These are phyloP conservation scores for Argyra leucocephala DNA, from an alignment of 2,888 invertebrate genomes.

Conservation along the genomic window DNA sequence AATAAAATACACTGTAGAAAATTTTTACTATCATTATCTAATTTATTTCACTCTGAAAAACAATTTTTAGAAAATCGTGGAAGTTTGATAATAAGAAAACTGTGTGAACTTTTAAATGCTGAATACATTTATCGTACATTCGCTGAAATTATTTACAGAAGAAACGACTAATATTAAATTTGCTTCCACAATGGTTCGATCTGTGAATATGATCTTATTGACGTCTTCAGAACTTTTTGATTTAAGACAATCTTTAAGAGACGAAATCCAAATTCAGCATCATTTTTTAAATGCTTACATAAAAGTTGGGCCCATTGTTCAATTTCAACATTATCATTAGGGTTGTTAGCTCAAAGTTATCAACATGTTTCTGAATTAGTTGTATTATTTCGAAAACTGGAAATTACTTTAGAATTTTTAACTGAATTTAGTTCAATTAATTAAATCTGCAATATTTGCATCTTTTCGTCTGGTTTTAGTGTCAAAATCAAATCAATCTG, in stretches of 20 bases:
- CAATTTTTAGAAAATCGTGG: constrained; percentile 82
- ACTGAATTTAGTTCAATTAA: constrained; percentile 90
- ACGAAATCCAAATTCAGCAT: constrained; percentile 69
- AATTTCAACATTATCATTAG: constrained; percentile 87
- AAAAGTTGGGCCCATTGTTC: constrained; percentile 95
- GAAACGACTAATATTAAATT: constrained; percentile 72
- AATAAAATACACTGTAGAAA: constrained; percentile 62
- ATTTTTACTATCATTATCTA: constrained; percentile 76
- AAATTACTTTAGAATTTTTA: constrained; percentile 92
- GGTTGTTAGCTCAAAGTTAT: constrained; percentile 92
- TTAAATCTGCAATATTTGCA: constrained; percentile 98
- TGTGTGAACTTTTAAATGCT: constrained; percentile 85
- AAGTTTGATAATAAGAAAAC: constrained; percentile 88
- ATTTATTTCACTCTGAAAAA: constrained; percentile 76
- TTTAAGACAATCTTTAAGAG: constrained; percentile 68
- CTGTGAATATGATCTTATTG: constrained; percentile 82
- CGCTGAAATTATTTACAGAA: constrained; percentile 62
- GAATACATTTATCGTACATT: constrained; percentile 88
- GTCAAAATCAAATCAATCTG: constrained; percentile 55
- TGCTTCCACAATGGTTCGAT: constrained; percentile 83
- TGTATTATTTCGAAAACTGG: constrained; percentile 77
- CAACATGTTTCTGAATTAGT: constrained; percentile 83
- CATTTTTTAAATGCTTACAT: constrained; percentile 80
- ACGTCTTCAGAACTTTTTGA: constrained; percentile 92
- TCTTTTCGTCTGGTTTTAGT: constrained; percentile 87